Evolutionary conservation across 2,797 vertebrate genomes (phyloP), one percentile per base, ranked within the genome.

Genomic region (Poecile montanus): DNA sequence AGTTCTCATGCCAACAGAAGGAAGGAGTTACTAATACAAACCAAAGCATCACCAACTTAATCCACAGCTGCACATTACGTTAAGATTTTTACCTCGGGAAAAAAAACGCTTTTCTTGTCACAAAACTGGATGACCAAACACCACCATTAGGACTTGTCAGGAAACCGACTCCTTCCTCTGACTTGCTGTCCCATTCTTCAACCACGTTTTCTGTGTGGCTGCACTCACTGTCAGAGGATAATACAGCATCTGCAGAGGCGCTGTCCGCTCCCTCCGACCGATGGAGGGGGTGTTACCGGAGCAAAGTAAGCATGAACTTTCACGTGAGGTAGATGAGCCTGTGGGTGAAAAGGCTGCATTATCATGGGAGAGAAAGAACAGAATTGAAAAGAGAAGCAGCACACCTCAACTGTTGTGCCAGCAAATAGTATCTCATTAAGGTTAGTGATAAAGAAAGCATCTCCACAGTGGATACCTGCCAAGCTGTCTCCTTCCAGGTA

Each of bases 301-400:
- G 99, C 99, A 76, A 99, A 99, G 97, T 99, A 99, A 96, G 99
- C 99, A 4, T 99, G 99, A 90, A 99, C 98, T 94, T 99, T 99
- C 95, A 99, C 99, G 5, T 99, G 98, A 84, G 99, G 99, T 89
- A 99, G 98, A 91, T 99, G 99, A 89, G 98, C 98, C 99, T 99
- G 97, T 11, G 94, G 74, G 56, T 6, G 81, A 77, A 78, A 94
- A 92, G 47, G 23, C 47, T 38, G 44, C 3, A 1, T 92, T 91
- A 56, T 1, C 30, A 45, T 1, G 7, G 45, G 10, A 44, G 45
- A 77, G 44, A 56, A 63, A 74, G 5, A 54, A 62, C 11, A 1
- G 2, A n/a, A 34, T 0, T 16, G 36, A 9, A 51, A 51, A 65
- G 45, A 58, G 58, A 23, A 78, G 50, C 45, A 44, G 51, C 5